phyloP scores from a whole-genome alignment of 1,140 invertebrate species.

The Paramacrobiotus metropolitanus region DNA sequence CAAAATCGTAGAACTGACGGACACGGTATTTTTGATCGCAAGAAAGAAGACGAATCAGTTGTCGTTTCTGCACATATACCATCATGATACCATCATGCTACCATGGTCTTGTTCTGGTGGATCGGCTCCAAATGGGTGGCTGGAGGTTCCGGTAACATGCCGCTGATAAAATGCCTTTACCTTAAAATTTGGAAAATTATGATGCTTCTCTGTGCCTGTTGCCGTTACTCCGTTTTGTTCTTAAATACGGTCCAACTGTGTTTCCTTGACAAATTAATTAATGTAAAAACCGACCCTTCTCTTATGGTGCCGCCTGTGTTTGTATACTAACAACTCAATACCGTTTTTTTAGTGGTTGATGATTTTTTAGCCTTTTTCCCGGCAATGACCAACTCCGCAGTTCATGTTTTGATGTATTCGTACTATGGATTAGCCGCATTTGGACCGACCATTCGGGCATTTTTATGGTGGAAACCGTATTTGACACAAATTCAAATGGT shows the following conservation, averaged over 20 bases:
- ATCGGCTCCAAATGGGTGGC: slow-evolving; percentile 88
- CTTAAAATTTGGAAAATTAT: too few species aligned
- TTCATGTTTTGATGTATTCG: slow-evolving; percentile 76
- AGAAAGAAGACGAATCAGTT: slow-evolving; percentile 64
- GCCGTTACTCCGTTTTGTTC: too few species aligned
- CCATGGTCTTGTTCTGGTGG: slow-evolving; percentile 81
- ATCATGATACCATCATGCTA: slow-evolving; percentile 76
- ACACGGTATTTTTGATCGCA: slow-evolving; percentile 72
- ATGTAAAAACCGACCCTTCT: slow-evolving; percentile 7
- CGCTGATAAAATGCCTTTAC: too few species aligned
- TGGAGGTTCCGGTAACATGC: slow-evolving; percentile 58
- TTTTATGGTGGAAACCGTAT: slow-evolving; percentile 84
- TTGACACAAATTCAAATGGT: slow-evolving; percentile 35
- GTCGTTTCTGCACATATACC: slow-evolving; percentile 69
- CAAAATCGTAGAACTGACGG: slow-evolving; percentile 73
- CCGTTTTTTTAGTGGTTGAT: slow-evolving; percentile 22
- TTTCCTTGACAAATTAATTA: slow-evolving; percentile 1
- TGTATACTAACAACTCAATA: neutral
- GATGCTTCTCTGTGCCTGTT: too few species aligned
- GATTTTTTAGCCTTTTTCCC: slow-evolving; percentile 49
- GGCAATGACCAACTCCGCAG: slow-evolving; percentile 65
- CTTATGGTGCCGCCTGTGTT: slow-evolving; percentile 6
- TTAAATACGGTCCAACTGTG: slow-evolving; percentile 1
- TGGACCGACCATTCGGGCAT: slow-evolving; percentile 47
- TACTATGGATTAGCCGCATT: slow-evolving; percentile 67